A percentile compares a stretch with the other conserved stretches of the same genome.
Evolutionary conservation across 1,140 invertebrate species (phyloP).

Genomic region (Linepithema humile): DNA sequence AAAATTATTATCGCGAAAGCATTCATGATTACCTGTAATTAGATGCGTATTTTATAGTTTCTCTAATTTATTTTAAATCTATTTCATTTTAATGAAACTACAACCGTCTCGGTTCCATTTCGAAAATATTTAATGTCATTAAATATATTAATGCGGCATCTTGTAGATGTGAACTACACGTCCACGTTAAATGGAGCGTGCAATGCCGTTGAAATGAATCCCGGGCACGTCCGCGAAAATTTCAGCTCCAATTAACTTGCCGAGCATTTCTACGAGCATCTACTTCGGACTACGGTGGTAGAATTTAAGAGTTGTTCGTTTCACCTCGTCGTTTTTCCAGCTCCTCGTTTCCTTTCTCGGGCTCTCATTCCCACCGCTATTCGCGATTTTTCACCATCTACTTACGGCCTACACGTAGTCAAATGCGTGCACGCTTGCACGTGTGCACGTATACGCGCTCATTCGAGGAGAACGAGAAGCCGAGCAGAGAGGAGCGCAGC

Average conservation of each 20-base stretch:
- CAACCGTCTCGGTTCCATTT: too few relatives aligned
- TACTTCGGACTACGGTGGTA: slow-evolving; percentile 23
- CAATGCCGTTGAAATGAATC: not conserved
- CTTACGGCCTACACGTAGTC: slow-evolving; percentile 26
- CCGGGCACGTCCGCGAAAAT: not conserved
- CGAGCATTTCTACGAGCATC: not conserved
- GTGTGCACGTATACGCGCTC: not conserved
- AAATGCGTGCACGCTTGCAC: not conserved
- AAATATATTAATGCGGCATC: too few relatives aligned
- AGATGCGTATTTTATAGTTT: not conserved
- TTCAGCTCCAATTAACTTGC: slow-evolving; percentile 2
- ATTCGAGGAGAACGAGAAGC: not conserved
- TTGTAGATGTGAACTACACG: too few relatives aligned
- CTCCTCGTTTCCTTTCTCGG: not conserved
- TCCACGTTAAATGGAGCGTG: too few relatives aligned
- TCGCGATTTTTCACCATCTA: slow-evolving; percentile 57
- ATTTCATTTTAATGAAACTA: not conserved
- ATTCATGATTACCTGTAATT: too few relatives aligned
- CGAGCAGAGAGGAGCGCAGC: not conserved
- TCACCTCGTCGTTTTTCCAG: not conserved
- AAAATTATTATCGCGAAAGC: not conserved
- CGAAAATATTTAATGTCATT: too few relatives aligned
- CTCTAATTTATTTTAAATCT: not conserved
- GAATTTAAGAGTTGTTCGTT: not conserved
- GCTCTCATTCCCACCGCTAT: not conserved